Percentiles rank a stretch among this genome's conserved stretches.
These are phyloP conservation scores for Gymnodraco acuticeps DNA, from an alignment of 2,797 vertebrate genomes.

Conservation along the genomic window DNA sequence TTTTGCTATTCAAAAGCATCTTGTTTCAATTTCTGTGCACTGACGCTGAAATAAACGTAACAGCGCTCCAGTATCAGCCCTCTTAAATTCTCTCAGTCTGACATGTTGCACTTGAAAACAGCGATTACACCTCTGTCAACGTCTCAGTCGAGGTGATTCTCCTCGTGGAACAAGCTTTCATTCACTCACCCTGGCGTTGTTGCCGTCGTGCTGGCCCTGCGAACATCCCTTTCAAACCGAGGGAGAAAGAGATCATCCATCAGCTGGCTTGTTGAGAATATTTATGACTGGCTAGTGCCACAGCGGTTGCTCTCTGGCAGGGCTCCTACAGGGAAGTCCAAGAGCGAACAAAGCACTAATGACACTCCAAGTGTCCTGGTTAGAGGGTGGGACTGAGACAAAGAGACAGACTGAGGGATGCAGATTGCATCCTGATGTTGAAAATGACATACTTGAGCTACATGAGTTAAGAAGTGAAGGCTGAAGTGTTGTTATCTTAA, in stretches of 20 bases:
- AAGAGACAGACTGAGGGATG: slow-evolving; percentile 34
- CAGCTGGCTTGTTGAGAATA: slow-evolving; percentile 79
- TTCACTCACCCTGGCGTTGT: slow-evolving; percentile 61
- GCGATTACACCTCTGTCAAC: slow-evolving; percentile 63
- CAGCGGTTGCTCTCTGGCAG: slow-evolving; percentile 70
- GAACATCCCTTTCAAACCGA: slow-evolving; percentile 72
- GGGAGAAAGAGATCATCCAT: slow-evolving; percentile 72
- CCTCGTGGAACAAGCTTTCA: slow-evolving; percentile 56
- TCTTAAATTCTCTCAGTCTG: slow-evolving; percentile 57
- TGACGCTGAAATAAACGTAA: slow-evolving; percentile 32
- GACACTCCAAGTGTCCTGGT: slow-evolving; percentile 58
- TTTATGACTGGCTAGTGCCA: slow-evolving; percentile 77
- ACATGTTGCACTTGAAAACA: slow-evolving; percentile 50
- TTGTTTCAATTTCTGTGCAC: slow-evolving; percentile 44
- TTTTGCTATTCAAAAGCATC: slow-evolving; percentile 27
- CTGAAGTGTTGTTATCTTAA: slow-evolving; percentile 1
- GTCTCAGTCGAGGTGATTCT: slow-evolving; percentile 56
- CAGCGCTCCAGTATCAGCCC: slow-evolving; percentile 22
- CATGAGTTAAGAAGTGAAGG: slow-evolving; percentile 16
- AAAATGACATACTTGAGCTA: slow-evolving; percentile 12
- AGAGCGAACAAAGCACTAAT: slow-evolving; percentile 57
- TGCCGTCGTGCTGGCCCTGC: slow-evolving; percentile 43
- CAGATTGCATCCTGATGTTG: slow-evolving; percentile 44
- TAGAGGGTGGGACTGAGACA: slow-evolving; percentile 54
- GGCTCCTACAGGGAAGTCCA: slow-evolving; percentile 60